These are phyloP conservation scores for Drosophila nannoptera DNA, from an alignment of 1,140 invertebrate species.

Conservation along the genomic window DNA sequence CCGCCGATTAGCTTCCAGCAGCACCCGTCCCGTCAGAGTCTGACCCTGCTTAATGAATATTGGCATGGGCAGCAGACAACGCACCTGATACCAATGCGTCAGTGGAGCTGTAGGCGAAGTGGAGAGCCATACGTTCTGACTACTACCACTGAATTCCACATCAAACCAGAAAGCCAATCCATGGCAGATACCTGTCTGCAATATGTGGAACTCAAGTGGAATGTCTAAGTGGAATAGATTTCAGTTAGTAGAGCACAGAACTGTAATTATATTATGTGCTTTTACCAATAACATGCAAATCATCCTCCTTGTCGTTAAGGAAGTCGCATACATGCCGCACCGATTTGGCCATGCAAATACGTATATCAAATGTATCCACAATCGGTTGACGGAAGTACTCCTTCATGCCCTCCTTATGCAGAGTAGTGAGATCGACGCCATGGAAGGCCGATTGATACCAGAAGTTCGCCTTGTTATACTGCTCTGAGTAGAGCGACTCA, in stretches of 20 bases:
- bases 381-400: slow-evolving; percentile 99
- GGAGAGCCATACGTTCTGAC: slow-evolving; percentile 97
- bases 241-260: not conserved
- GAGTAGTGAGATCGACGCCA: slow-evolving; percentile 95
- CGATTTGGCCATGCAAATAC: slow-evolving; percentile 97
- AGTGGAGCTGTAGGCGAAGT: slow-evolving; percentile 98
- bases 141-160: slow-evolving; percentile 97
- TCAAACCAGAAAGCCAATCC: slow-evolving; percentile 99
- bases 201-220: slow-evolving; percentile 94
- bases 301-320: slow-evolving; percentile 93
- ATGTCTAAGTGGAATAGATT: slow-evolving; percentile 83
- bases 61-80: slow-evolving; percentile 95
- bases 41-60: slow-evolving; percentile 97
- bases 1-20: slow-evolving; percentile 95
- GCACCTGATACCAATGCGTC: slow-evolving; percentile 99
- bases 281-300: slow-evolving; percentile 94
- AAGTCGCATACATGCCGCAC: slow-evolving; percentile 98
- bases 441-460: slow-evolving; percentile 99
- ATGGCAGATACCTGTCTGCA: slow-evolving; percentile 96
- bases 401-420: slow-evolving; percentile 94
- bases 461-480: slow-evolving; percentile 99
- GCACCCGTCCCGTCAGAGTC: slow-evolving; percentile 90
- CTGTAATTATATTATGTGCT: not conserved
- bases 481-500: slow-evolving; percentile 98
- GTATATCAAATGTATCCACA: slow-evolving; percentile 99